phyloP scores from a whole-genome alignment of 2,797 vertebrate species.

The Allobates femoralis region DNA sequence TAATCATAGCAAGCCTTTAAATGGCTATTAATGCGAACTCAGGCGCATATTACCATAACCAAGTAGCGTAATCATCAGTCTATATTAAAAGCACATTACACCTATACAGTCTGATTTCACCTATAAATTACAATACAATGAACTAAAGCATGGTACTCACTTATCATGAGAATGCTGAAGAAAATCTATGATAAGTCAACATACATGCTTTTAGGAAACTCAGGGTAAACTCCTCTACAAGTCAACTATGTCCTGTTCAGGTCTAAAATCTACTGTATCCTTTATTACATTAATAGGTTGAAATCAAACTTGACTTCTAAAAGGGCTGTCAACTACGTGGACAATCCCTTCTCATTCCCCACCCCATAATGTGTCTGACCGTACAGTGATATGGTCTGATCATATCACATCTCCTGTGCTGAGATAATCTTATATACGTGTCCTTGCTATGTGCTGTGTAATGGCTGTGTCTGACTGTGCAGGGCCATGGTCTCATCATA shows the following conservation, averaged over 20 bases:
- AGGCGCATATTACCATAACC: constrained; percentile 2
- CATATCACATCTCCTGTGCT: too few species aligned
- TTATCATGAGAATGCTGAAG: neutral
- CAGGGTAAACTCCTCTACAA: too few species aligned
- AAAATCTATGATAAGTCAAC: neutral
- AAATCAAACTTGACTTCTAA: too few species aligned
- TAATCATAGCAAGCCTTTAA: constrained; percentile 43
- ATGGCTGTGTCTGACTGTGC: too few species aligned
- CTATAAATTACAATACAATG: neutral
- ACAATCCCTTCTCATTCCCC: too few species aligned
- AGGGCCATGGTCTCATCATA: too few species aligned
- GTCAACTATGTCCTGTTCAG: neutral
- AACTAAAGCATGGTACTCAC: neutral
- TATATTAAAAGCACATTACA: neutral
- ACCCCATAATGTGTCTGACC: too few species aligned
- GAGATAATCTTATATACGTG: too few species aligned
- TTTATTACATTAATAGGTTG: neutral
- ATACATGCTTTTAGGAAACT: neutral
- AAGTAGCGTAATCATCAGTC: neutral
- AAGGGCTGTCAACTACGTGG: too few species aligned
- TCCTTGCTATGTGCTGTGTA: too few species aligned
- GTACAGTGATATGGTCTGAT: too few species aligned
- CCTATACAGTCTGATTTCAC: neutral
- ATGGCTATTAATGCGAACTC: constrained; percentile 48
- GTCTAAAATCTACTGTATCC: neutral